Conservation (phyloP, 37 sponge, comb jelly and placozoan genomes). For the Geodia barretti region DNA sequence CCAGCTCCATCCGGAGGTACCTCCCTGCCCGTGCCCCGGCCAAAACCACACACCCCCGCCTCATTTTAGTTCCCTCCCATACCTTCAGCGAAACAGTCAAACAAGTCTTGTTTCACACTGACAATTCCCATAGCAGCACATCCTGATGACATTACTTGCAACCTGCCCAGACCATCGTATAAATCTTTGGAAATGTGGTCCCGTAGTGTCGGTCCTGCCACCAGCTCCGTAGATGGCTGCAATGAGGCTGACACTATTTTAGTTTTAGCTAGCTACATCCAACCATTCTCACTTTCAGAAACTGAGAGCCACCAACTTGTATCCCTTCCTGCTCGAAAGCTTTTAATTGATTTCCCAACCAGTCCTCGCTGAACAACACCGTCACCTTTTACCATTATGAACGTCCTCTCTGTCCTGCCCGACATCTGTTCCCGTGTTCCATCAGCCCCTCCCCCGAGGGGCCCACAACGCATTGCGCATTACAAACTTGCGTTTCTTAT, state of each 20-base stretch:
- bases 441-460: too few species aligned
- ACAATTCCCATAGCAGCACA: conserved; percentile 89
- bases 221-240: conserved; percentile 66
- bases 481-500: too few species aligned
- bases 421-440: too few species aligned
- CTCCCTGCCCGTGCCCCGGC: too few species aligned
- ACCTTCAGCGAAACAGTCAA: conserved; percentile 51
- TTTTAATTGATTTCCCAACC: conserved; percentile 83
- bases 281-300: conserved; percentile 51
- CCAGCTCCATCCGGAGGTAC: too few species aligned
- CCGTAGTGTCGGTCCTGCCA: conserved; percentile 88
- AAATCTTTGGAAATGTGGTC: conserved; percentile 79
- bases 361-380: conserved; percentile 96
- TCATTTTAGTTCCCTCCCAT: conserved; percentile 89
- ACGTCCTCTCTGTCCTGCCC: conserved; percentile 74
- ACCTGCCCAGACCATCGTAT: conserved; percentile 82
- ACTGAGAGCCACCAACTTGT: conserved; percentile 89
- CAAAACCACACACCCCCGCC: too few species aligned
- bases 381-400: conserved; percentile 94
- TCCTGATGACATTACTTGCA: conserved; percentile 86
- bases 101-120: not conserved
- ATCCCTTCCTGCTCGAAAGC: conserved; percentile 97
- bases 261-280: too few species aligned
- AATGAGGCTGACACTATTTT: too few species aligned
- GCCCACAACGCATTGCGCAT: too few species aligned